Base-by-base conservation (phyloP, 2,797 vertebrate genomes). In the Hemibagrus guttatus region DNA sequence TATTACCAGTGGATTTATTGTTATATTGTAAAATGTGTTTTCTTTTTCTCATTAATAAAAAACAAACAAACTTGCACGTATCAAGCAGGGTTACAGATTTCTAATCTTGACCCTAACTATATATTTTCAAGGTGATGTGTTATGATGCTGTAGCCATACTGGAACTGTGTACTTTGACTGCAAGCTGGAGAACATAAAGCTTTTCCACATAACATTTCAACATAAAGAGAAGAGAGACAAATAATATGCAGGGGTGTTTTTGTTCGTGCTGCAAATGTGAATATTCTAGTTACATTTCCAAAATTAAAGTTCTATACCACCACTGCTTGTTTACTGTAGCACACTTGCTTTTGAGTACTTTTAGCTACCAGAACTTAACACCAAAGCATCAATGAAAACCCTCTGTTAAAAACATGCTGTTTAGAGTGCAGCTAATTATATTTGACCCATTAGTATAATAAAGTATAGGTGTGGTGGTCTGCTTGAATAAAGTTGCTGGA, bases 1-100 rank as follows among this genome's bases (percentile, higher is more conserved):
- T 80, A 58, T 63, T 71, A 81, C 21, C 19, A 12, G 4, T 54
- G 31, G n/a, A 21, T 83, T 83, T 85, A 81, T 84, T 78, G 74
- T 39, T 35, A 69, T 31, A 61, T 52, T 79, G 23, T 11, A 66
- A 74, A 64, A 72, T 80, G 28, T 4, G 12, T 71, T 39, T 46
- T 21, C 8, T 46, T 26, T 46, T 72, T 72, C 39, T 46, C 71
- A 6, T 26, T 6, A 26, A 72, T 46, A 46, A 49, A 26, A 39
- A 26, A 49, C 23, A 63, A n/a, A n/a, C n/a, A n/a, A n/a, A 0
- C 31, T 35, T 4, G 19, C 35, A 13, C 39, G 46, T 21, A 39
- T 69, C 31, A 39, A 35, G 68, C 35, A 39, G 31, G 35, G 14
- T 19, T 68, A 17, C 28, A 31, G 68, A 0, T 71, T 71, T 71